Evolutionary conservation across 2,888 invertebrate species (phyloP).

Genomic region (Nephrotoma guestfalica): DNA sequence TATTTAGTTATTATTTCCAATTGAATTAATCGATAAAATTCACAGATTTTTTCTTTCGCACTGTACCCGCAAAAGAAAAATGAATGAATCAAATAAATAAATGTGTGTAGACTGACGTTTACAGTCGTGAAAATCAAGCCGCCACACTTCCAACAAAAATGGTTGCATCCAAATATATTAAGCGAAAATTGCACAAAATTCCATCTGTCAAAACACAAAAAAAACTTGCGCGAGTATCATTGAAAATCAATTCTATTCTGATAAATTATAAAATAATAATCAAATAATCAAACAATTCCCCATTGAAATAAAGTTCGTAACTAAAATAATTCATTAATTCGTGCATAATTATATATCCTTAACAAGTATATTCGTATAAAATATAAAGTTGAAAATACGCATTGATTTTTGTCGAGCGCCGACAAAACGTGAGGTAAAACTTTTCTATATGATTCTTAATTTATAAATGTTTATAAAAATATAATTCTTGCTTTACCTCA

Average conservation of each 20-base stretch:
- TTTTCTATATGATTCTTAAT: neutral
- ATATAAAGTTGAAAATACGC: neutral
- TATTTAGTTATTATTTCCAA: neutral
- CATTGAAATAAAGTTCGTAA: neutral
- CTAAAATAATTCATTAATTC: neutral
- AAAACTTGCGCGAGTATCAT: neutral
- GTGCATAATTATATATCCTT: neutral
- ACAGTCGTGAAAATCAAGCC: neutral
- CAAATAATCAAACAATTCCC: neutral
- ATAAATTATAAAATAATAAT: neutral
- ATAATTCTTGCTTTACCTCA: neutral
- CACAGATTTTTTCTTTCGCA: neutral
- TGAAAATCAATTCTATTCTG: neutral
- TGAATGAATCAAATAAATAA: neutral
- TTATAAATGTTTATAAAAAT: neutral
- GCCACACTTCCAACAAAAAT: neutral
- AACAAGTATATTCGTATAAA: neutral
- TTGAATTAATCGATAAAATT: neutral
- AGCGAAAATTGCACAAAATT: neutral
- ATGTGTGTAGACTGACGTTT: neutral
- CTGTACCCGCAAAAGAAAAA: neutral
- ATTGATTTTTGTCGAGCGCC: neutral
- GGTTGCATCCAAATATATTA: neutral
- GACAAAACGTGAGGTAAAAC: neutral
- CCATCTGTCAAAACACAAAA: neutral